Conservation (phyloP, 2,888 invertebrate genomes). For the Mantis religiosa region DNA sequence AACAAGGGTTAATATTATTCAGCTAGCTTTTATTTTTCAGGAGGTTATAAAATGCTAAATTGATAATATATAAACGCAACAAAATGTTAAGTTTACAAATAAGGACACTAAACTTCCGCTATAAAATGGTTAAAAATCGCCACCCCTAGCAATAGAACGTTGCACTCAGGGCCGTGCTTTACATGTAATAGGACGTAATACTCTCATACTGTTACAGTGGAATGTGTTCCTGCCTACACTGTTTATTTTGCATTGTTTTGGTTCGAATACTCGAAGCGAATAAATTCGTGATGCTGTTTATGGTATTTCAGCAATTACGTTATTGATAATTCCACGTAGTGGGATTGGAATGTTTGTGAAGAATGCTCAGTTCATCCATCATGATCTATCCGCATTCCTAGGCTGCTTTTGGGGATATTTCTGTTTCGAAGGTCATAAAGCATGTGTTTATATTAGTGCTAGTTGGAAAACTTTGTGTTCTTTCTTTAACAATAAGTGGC, state of each 20-base stretch:
- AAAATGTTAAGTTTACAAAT: no score
- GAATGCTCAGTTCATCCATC: background rate
- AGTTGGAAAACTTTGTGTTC: background rate
- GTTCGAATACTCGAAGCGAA: background rate
- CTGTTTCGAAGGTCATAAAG: background rate
- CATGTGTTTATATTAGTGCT: background rate
- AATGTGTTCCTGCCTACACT: background rate
- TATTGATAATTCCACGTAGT: background rate
- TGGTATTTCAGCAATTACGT: background rate
- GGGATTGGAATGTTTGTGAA: background rate
- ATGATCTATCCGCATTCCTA: background rate
- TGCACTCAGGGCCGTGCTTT: no score
- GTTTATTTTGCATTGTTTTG: background rate
- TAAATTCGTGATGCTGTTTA: background rate
- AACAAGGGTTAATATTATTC: no score
- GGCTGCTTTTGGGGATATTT: background rate
- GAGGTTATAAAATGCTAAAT: no score
- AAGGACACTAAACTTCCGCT: no score
- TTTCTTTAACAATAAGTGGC: background rate
- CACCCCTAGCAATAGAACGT: no score
- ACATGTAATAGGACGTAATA: no score
- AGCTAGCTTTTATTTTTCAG: no score
- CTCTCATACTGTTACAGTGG: background rate
- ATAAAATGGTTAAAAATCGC: no score
- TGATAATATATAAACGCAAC: no score